These are phyloP conservation scores for Cyclophora punctaria DNA, from an alignment of 2,888 invertebrate species.

Conservation along the genomic window DNA sequence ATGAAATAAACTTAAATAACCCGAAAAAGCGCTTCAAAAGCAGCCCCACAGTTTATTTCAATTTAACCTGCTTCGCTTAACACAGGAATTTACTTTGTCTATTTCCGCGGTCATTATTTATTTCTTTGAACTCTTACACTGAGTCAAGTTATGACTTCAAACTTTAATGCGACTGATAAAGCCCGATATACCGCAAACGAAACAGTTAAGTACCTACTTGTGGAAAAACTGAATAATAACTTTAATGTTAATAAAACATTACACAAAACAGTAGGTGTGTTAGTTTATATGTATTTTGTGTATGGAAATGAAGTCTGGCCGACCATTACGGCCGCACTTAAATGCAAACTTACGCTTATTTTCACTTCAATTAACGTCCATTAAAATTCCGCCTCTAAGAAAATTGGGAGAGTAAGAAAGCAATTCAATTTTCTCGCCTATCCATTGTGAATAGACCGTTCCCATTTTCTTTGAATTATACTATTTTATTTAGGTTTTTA, in stretches of 20 bases:
- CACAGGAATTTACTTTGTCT: constrained; percentile 17
- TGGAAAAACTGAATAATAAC: too few relatives aligned
- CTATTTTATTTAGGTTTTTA: too few relatives aligned
- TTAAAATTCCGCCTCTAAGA: constrained; percentile 22
- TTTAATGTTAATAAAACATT: too few relatives aligned
- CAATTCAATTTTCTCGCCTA: constrained; percentile 21
- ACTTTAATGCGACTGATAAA: too few relatives aligned
- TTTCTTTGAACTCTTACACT: constrained; percentile 3
- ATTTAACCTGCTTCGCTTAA: constrained; percentile 15
- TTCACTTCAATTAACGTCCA: constrained; percentile 24
- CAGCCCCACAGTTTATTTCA: constrained; percentile 18
- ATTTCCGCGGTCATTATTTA: constrained; percentile 8
- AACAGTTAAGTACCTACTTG: too few relatives aligned
- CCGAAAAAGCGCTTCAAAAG: constrained; percentile 16
- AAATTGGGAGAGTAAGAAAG: constrained; percentile 24
- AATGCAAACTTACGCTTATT: constrained; percentile 20
- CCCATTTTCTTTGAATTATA: constrained; percentile 4
- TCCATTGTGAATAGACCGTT: constrained; percentile 15
- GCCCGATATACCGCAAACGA: too few relatives aligned
- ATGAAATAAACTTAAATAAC: constrained; percentile 11
- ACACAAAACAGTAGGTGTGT: too few relatives aligned
- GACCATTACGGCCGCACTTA: constrained; percentile 6
- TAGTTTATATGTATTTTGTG: too few relatives aligned
- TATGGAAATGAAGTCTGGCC: too few relatives aligned
- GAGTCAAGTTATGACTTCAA: not conserved